Evolutionary conservation across 2,888 invertebrate genomes (phyloP).

Genomic region (Eugnorisma glareosa): DNA sequence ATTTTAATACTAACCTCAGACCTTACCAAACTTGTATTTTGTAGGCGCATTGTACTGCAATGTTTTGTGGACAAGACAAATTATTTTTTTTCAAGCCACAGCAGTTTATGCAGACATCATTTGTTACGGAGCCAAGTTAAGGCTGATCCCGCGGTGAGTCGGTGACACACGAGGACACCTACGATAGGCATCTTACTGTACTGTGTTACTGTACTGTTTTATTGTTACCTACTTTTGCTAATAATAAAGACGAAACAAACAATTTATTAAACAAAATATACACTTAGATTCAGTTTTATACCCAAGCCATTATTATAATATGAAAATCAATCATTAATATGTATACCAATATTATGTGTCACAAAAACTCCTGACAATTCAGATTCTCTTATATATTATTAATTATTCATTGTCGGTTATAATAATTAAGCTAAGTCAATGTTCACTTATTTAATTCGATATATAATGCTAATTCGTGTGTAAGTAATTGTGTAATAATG

Average conservation of each 20-base stretch:
- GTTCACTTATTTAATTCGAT: slow-evolving; percentile 90
- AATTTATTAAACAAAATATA: slow-evolving; percentile 59
- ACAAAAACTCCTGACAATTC: slow-evolving; percentile 70
- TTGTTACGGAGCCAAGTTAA: slow-evolving; percentile 62
- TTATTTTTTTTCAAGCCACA: slow-evolving; percentile 56
- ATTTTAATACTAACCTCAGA: slow-evolving; percentile 89
- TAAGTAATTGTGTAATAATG: slow-evolving; percentile 89
- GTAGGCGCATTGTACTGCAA: slow-evolving; percentile 80
- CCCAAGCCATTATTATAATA: slow-evolving; percentile 54
- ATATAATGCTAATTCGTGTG: slow-evolving; percentile 88
- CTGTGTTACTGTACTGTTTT: slow-evolving; percentile 70
- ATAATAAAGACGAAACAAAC: slow-evolving; percentile 54
- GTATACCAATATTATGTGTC: slow-evolving; percentile 57
- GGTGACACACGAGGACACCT: slow-evolving; percentile 64
- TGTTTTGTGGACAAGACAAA: slow-evolving; percentile 61
- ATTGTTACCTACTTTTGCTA: slow-evolving; percentile 73
- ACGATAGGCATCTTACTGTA: slow-evolving; percentile 62
- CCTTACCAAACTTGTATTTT: slow-evolving; percentile 89
- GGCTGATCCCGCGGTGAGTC: slow-evolving; percentile 59
- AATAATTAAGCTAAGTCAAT: slow-evolving; percentile 90
- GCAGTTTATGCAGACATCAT: slow-evolving; percentile 58
- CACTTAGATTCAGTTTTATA: slow-evolving; percentile 60
- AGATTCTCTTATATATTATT: slow-evolving; percentile 78
- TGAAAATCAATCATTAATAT: slow-evolving; percentile 58
- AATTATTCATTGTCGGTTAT: slow-evolving; percentile 85